Base-by-base conservation (phyloP, 2,113 vertebrate species). In the Myiopsitta monachus region DNA sequence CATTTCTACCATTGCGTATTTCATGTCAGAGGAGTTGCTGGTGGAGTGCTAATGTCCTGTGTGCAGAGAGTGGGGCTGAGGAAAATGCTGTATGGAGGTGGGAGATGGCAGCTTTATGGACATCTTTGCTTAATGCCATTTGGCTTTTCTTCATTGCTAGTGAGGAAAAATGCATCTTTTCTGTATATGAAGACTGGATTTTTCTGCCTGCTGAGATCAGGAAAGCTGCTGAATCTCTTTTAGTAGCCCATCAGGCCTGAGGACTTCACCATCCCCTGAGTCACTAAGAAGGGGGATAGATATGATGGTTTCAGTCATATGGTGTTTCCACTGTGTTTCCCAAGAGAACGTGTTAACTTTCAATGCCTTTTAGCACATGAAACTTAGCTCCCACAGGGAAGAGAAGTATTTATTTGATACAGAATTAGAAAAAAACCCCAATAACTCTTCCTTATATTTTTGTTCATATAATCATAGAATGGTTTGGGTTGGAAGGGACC, bases 331-430 rank as follows among this genome's bases (percentile, higher is more conserved):
- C 63, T 88, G 57, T 59, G 73, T 89, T 86, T 94, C 72, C 52
- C 41, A 78, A 86, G 77, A 94, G 64, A 90, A 73, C 15, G 8
- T 62, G 22, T 31, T 31, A 94, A 67, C 52, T 87, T 97, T 90
- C 92, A 96, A 93, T 94, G n/a, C 83, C n/a, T 95, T 95, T 95
- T 88, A 84, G 62, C 84, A 92, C 41, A 78, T 64, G 81, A 96
- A 79, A 78, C 83, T 70, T 94, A 87, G 83, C 55, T 97, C 82
- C 80, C 55, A 18, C 88, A 95, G 64, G 93, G 90, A 90, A 78
- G 39, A 87, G 47, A 89, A 79, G 47, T 38, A 91, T 95, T 92
- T 94, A 76, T 49, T 86, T 94, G 36, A 85, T 44, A 81, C 2
- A 84, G 39, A 93, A 88, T 85, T 89, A 87, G 62, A 52, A 55